Evolutionary conservation across 2,797 vertebrate species (phyloP).

Genomic region (Myripristis jacobus): DNA sequence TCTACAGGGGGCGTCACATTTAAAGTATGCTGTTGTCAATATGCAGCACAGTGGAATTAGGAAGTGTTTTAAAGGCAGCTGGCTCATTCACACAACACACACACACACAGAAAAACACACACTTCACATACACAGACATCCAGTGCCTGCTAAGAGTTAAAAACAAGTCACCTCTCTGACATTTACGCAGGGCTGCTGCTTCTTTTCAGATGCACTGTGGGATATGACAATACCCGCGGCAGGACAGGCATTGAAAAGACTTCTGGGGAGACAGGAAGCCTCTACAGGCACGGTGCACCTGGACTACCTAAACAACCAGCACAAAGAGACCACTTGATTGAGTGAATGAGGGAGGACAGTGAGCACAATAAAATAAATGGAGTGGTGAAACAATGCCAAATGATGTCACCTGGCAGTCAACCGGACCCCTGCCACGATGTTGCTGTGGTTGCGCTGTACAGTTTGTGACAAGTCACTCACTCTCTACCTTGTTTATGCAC

Average conservation of each 20-base stretch:
- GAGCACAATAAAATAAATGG: constrained; percentile 76
- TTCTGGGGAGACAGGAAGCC: constrained; percentile 77
- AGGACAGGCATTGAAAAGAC: constrained; percentile 77
- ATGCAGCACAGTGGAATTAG: constrained; percentile 38
- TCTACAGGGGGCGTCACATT: constrained; percentile 70
- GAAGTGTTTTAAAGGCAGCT: constrained; percentile 56
- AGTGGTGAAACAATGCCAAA: constrained; percentile 77
- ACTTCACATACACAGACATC: constrained; percentile 29
- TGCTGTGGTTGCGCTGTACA: constrained; percentile 41
- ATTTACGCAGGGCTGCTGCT: constrained; percentile 77
- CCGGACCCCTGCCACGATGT: constrained; percentile 61
- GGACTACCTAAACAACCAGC: constrained; percentile 77
- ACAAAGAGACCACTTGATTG: constrained; percentile 77
- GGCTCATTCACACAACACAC: constrained; percentile 47
- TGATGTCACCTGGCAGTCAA: constrained; percentile 79
- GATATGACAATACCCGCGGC: constrained; percentile 79
- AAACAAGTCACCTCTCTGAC: constrained; percentile 82
- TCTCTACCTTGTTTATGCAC: constrained; percentile 54
- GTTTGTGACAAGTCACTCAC: constrained; percentile 61
- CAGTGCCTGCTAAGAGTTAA: constrained; percentile 74
- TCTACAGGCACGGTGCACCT: constrained; percentile 75
- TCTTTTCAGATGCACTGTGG: constrained; percentile 79
- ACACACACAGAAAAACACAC: no score
- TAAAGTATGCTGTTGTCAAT: not conserved
- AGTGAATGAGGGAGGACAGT: constrained; percentile 76